These are phyloP conservation scores for Apostichopus californicus DNA, from an alignment of 35 echinoderm and acorn worm species.

Conservation along the genomic window DNA sequence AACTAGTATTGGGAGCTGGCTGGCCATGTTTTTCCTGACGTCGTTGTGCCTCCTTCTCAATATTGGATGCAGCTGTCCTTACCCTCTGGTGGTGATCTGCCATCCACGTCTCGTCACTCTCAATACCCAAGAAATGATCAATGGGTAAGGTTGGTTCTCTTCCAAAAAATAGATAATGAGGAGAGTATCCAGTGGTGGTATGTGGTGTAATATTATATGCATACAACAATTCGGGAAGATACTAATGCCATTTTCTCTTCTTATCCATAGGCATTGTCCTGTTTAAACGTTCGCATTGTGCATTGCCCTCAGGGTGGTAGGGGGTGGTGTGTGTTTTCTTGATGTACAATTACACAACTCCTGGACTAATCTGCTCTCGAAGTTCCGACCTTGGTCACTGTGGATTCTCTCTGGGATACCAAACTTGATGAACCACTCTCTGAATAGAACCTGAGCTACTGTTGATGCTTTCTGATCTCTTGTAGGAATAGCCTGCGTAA, in stretches of 20 bases:
- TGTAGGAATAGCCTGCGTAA: not conserved
- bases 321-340: slow-evolving; percentile 27
- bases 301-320: slow-evolving; percentile 9
- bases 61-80: slow-evolving; percentile 45
- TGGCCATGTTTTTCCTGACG: slow-evolving; percentile 37
- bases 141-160: slow-evolving; percentile 69
- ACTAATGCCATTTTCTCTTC: slow-evolving; percentile 69
- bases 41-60: slow-evolving; percentile 62
- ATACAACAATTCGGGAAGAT: slow-evolving; percentile 74
- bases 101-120: slow-evolving; percentile 28
- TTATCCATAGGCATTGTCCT: slow-evolving; percentile 53
- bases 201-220: slow-evolving; percentile 76
- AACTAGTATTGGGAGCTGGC: slow-evolving; percentile 38
- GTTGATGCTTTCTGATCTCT: slow-evolving; percentile 53
- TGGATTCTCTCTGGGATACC: slow-evolving; percentile 35
- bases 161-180: slow-evolving; percentile 80
- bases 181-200: slow-evolving; percentile 73
- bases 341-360: slow-evolving; percentile 37
- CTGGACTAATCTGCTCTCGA: slow-evolving; percentile 4
- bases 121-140: slow-evolving; percentile 55
- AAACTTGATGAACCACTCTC: too few relatives aligned
- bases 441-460: not conserved
- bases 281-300: slow-evolving; percentile 64
- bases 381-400: slow-evolving; percentile 53
- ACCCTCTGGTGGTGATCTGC: slow-evolving; percentile 66